These are phyloP conservation scores for Scaptomyza montana DNA, from an alignment of 1,140 invertebrate species.

Conservation along the genomic window DNA sequence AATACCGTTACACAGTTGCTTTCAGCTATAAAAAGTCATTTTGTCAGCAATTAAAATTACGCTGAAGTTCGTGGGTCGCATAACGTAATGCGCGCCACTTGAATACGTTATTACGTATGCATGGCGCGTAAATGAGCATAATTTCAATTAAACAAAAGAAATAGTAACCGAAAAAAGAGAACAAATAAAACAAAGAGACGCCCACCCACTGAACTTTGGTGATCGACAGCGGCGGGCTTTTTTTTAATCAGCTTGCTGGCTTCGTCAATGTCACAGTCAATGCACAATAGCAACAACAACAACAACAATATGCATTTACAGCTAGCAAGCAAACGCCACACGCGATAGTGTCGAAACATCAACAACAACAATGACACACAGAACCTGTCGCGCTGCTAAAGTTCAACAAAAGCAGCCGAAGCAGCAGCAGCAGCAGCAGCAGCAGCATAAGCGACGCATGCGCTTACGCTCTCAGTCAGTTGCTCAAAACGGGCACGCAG, in stretches of 20 bases:
- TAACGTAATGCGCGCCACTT: slow-evolving; percentile 25
- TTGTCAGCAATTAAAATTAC: slow-evolving; percentile 50
- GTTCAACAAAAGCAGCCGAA: slow-evolving; percentile 62
- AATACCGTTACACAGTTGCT: slow-evolving; percentile 55
- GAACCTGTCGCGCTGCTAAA: slow-evolving; percentile 75
- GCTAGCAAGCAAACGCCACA: slow-evolving; percentile 56
- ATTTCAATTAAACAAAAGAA: slow-evolving; percentile 37
- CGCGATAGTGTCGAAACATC: slow-evolving; percentile 62
- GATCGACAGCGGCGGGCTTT: slow-evolving; percentile 28
- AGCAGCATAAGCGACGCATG: slow-evolving; percentile 53
- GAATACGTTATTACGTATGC: slow-evolving; percentile 64
- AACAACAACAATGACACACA: slow-evolving; percentile 58
- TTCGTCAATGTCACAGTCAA: slow-evolving; percentile 77
- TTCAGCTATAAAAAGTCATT: slow-evolving; percentile 54
- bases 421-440: slow-evolving; percentile 12
- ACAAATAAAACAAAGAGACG: slow-evolving; percentile 1
- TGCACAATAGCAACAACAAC: slow-evolving; percentile 66
- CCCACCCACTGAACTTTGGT: slow-evolving; percentile 17
- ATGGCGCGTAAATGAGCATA: slow-evolving; percentile 71
- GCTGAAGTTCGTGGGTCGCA: slow-evolving; percentile 24
- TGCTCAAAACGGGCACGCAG: slow-evolving; percentile 39
- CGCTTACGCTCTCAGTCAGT: slow-evolving; percentile 56
- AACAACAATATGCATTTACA: slow-evolving; percentile 57
- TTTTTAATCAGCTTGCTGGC: slow-evolving; percentile 21
- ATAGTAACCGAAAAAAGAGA: background rate